Conservation (phyloP, 1,140 invertebrate genomes). For the Ridgeia piscesae region DNA sequence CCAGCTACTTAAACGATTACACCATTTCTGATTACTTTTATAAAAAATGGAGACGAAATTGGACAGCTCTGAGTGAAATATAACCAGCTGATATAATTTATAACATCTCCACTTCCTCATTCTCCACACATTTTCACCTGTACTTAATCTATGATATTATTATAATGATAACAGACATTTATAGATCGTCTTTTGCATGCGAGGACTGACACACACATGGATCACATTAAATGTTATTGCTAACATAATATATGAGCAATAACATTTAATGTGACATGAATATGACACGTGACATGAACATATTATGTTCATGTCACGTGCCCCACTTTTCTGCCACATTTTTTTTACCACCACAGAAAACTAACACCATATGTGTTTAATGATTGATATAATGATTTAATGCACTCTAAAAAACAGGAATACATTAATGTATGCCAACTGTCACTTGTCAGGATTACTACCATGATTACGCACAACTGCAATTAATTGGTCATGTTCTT, state of each 20-base stretch:
- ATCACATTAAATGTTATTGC: not conserved
- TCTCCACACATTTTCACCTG: not conserved
- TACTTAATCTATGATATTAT: not conserved
- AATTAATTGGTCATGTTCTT: not conserved
- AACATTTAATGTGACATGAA: too few relatives aligned
- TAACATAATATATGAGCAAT: not conserved
- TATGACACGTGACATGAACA: too few relatives aligned
- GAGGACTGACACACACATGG: not conserved
- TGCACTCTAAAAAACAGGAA: not conserved
- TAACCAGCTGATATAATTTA: not conserved
- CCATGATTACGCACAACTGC: not conserved
- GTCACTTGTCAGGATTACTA: not conserved
- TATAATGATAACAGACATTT: not conserved
- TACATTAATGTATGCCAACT: not conserved
- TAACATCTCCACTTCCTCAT: not conserved
- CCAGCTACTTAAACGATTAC: not conserved
- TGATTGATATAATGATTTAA: not conserved
- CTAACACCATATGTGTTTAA: not conserved
- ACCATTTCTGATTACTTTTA: not conserved
- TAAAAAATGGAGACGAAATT: not conserved
- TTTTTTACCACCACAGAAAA: not conserved
- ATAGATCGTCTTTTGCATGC: not conserved
- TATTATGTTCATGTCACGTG: too few relatives aligned
- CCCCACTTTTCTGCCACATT: too few relatives aligned
- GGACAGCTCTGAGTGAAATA: not conserved